Percentiles rank a stretch among this genome's conserved stretches.
Evolutionary conservation across 2,888 invertebrate genomes (phyloP).

Genomic region (Plusia festucae): DNA sequence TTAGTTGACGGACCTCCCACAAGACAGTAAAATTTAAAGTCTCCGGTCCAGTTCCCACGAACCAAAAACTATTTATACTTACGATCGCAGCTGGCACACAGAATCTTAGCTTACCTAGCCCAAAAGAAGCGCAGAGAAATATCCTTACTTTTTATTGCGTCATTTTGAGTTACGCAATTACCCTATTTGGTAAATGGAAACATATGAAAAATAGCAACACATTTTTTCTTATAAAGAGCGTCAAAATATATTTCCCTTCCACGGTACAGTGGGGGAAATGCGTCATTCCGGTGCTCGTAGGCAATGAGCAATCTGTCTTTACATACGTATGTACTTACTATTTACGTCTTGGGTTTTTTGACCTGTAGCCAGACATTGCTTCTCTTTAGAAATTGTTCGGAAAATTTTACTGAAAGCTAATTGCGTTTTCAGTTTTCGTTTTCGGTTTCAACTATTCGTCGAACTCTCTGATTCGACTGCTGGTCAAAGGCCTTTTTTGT

Average conservation of each 20-base stretch:
- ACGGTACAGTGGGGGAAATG: slow-evolving; percentile 43
- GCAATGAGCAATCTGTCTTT: slow-evolving; percentile 52
- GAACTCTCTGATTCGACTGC: neutral
- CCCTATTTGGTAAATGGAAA: slow-evolving; percentile 61
- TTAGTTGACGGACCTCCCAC: neutral
- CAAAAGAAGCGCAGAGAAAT: slow-evolving; percentile 18
- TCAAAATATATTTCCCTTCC: slow-evolving; percentile 52
- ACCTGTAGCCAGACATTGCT: slow-evolving; percentile 10
- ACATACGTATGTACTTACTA: slow-evolving; percentile 10
- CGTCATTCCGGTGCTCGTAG: slow-evolving; percentile 42
- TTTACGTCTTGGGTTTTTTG: slow-evolving; percentile 3
- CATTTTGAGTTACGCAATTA: slow-evolving; percentile 59
- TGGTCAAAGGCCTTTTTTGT: neutral
- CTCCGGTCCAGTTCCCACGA: neutral
- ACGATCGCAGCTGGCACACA: slow-evolving; percentile 1
- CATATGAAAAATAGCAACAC: slow-evolving; percentile 57
- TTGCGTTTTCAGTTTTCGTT: neutral
- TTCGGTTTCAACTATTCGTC: neutral
- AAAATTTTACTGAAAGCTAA: no score
- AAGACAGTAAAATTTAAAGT: neutral
- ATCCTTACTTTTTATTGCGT: slow-evolving; percentile 53
- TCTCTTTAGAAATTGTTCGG: neutral
- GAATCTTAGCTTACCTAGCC: neutral
- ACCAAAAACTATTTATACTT: neutral
- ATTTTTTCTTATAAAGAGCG: slow-evolving; percentile 55